Base-by-base conservation (phyloP, 2,797 vertebrate genomes). In the Xiphophorus birchmanni region DNA sequence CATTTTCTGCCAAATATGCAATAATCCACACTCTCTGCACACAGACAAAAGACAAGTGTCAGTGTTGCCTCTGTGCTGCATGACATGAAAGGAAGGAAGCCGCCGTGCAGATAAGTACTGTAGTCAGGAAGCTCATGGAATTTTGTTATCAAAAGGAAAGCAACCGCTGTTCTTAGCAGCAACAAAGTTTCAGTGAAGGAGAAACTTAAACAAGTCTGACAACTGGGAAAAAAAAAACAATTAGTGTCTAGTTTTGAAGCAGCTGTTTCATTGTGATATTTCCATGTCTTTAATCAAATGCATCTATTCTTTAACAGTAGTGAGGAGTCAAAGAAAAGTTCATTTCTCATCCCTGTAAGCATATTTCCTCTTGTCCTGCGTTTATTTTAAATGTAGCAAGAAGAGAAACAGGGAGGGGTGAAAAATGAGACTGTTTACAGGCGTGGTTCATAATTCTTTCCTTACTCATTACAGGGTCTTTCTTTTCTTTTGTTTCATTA, bases 301-400 rank as follows among this genome's bases (percentile, higher is more conserved):
- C 5, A 23, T 4, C 77, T 75, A 23, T 75, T 3, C 32, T 71
- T 71, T 73, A 21, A 71, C 18, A 56, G 40, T 47, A 60, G 72
- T 73, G 45, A 74, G 52, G 26, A 45, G 5, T n/a, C 3, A 71
- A 17, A 60, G 82, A 82, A 79, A 83, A 47, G 75, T 84, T 72
- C 2, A 78, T 81, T 78, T 40, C 42, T 71, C 42, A 74, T 18
- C 18, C 65, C 56, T 69, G 11, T 29, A 76, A 56, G 5, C 42
- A 75, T 79, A 90, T 90, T 91, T 91, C 84, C 87, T 83, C 40
- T 50, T 2, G 9, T 65, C 47, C 78, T 81, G 42, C 13, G 13
- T 74, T 5, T 50, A 26, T 82, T 40, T 42, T 72, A 9, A 80
- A 23, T 60, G 92, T 91, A 90, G 93, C 89, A 94, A 94, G 32